A percentile compares a stretch with the other conserved stretches of the same genome.
phyloP scores from a whole-genome alignment of 1,140 invertebrate genomes.

The Anagrus nilaparvatae region DNA sequence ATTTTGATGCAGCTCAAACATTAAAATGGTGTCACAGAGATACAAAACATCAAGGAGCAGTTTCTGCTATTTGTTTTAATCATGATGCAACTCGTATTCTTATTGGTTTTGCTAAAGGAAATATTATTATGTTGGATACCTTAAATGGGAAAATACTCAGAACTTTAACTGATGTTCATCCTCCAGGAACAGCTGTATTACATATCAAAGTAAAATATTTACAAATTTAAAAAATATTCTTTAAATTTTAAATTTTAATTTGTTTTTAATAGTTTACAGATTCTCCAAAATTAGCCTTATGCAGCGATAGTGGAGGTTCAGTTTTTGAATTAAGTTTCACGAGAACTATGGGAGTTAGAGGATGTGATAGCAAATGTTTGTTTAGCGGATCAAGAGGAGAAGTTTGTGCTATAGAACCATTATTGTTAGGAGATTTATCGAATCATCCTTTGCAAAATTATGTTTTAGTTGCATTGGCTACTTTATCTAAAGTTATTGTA shows the following conservation, averaged over 20 bases:
- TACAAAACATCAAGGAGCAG: slow-evolving; percentile 62
- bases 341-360: slow-evolving; percentile 76
- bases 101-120: slow-evolving; percentile 76
- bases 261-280: slow-evolving; percentile 56
- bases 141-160: slow-evolving; percentile 65
- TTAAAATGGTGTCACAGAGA: slow-evolving; percentile 78
- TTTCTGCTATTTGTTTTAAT: slow-evolving; percentile 81
- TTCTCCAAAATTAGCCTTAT: slow-evolving; percentile 64
- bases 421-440: slow-evolving; percentile 59
- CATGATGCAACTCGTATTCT: slow-evolving; percentile 75
- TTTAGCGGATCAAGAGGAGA: slow-evolving; percentile 92
- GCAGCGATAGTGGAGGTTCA: slow-evolving; percentile 92
- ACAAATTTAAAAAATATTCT: neutral
- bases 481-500: slow-evolving; percentile 82
- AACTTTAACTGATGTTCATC: slow-evolving; percentile 74
- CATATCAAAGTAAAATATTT: slow-evolving; percentile 61
- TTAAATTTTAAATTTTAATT: slow-evolving; percentile 3
- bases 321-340: slow-evolving; percentile 93
- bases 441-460: slow-evolving; percentile 63
- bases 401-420: slow-evolving; percentile 80
- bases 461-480: slow-evolving; percentile 83
- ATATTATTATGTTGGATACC: slow-evolving; percentile 76
- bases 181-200: slow-evolving; percentile 76
- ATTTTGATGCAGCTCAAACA: slow-evolving; percentile 78
- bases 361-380: slow-evolving; percentile 78